Evolutionary conservation across 2,888 invertebrate species (phyloP), one percentile per base, ranked within the genome.

Genomic region (Himalopsyche anomala): DNA sequence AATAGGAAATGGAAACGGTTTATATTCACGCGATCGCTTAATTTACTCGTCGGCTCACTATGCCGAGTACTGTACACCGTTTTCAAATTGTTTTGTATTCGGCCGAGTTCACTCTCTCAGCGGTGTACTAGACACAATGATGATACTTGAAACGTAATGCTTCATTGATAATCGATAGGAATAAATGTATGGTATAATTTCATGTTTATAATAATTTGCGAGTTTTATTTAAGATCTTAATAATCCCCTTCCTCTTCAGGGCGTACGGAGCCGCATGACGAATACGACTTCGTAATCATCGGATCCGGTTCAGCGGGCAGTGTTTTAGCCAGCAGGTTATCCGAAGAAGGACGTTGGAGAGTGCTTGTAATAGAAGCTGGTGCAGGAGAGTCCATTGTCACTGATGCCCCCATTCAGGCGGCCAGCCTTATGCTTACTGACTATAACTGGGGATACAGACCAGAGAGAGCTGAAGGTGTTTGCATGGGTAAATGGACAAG

Each of bases 381-480:
- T 17, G 83, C 62, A 80, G 91, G 93, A 9, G 93, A 93, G 89
- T 92, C 92, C 90, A 89, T 93, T 36, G 89, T 94, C 4, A 94
- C 94, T 4, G 94, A 95, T 86, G 90, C 95, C 5, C 95, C 95
- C 0, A 90, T 92, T 0, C 85, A 95, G 83, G 94, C 94, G 0
- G 92, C 94, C 0, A 94, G 93, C 90, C 93, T 95, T 81, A 95
- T 95, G 89, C 90, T 94, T 56, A 94, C 95, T 0, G 93, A 94
- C 79, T 95, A 95, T 89, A 94, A 96, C 88, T 96, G 96, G 96
- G 94, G 94, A 81, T 96, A 95, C 90, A 93, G 93, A 80, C 95
- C 95, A 87, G 94, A 95, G 89, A 94, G 94, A 0, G 95, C 96
- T 89, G 91, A 92, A 0, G 92, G 92, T n/a, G 94, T 95, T 1